Evolutionary conservation across 1,140 invertebrate species (phyloP).

Genomic region (Drosophila persimilis): DNA sequence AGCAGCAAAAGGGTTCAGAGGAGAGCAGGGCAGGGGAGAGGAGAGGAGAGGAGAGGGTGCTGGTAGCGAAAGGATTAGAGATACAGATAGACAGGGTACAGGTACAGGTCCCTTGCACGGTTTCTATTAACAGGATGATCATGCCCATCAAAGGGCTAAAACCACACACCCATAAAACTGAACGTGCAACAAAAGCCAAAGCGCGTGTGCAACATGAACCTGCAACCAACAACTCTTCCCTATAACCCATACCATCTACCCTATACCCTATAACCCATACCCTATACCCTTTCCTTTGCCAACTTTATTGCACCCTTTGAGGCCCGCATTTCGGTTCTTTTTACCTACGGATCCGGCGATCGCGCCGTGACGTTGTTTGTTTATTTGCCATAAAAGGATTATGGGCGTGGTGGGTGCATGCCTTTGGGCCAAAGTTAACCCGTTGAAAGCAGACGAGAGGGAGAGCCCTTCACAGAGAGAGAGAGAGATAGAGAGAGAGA

Average conservation of each 20-base stretch:
- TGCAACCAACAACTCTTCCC: constrained; percentile 4
- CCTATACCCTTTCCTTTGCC: constrained; percentile 47
- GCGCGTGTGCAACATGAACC: constrained; percentile 52
- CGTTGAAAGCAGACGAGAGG: constrained; percentile 33
- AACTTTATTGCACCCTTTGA: constrained; percentile 71
- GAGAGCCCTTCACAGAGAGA: background rate
- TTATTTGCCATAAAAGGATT: constrained; percentile 81
- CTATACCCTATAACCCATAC: no score
- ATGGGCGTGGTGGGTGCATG: constrained; percentile 70
- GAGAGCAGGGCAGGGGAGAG: background rate
- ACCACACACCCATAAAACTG: constrained; percentile 83
- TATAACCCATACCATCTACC: background rate
- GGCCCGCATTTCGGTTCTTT: constrained; percentile 40
- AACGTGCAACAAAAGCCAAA: constrained; percentile 70
- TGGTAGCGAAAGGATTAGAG: constrained; percentile 33
- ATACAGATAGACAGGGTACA: constrained; percentile 14
- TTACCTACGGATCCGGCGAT: constrained; percentile 45
- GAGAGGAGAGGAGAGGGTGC: background rate
- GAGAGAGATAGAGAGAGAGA: no score
- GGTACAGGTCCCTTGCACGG: constrained; percentile 41
- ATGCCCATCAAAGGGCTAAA: constrained; percentile 83
- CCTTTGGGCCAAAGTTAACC: constrained; percentile 53
- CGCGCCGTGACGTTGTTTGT: constrained; percentile 69
- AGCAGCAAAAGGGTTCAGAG: constrained; percentile 51
- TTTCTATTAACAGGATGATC: constrained; percentile 83